phyloP scores from a whole-genome alignment of 2,113 vertebrate species.

The Recurvirostra avosetta region DNA sequence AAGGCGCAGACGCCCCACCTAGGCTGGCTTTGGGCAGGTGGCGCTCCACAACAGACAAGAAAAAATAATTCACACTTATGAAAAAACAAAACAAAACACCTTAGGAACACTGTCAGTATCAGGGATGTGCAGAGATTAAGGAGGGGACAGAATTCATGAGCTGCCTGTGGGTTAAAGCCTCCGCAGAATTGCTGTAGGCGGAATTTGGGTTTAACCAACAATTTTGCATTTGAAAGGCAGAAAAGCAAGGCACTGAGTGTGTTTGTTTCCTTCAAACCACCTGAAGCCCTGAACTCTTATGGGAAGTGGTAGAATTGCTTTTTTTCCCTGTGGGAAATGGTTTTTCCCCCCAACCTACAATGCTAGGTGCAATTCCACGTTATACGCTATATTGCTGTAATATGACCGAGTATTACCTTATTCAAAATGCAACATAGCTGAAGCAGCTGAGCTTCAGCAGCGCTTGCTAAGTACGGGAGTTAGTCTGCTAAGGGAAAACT shows the following conservation, averaged over 20 bases:
- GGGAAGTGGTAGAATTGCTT: not conserved
- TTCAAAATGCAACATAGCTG: not conserved
- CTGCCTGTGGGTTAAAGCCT: not conserved
- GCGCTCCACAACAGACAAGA: fast-evolving
- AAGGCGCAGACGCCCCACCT: not conserved
- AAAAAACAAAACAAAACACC: not conserved
- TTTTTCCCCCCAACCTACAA: not conserved
- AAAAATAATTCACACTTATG: not conserved
- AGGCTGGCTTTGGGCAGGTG: not conserved
- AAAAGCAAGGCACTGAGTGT: not conserved
- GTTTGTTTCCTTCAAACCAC: not conserved
- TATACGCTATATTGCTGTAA: not conserved
- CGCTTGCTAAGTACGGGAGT: not conserved
- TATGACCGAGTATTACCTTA: not conserved
- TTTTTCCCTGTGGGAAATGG: not conserved
- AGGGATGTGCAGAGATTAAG: not conserved
- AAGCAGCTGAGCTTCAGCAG: no score
- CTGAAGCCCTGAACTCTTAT: not conserved
- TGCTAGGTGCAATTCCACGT: not conserved
- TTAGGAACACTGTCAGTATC: no score
- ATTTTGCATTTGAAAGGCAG: not conserved
- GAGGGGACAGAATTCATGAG: not conserved
- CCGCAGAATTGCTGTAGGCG: not conserved
- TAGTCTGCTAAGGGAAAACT: not conserved
- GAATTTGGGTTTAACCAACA: not conserved